Evolutionary conservation across 1,140 invertebrate species (phyloP).

Genomic region (Drosophila sulfurigaster): DNA sequence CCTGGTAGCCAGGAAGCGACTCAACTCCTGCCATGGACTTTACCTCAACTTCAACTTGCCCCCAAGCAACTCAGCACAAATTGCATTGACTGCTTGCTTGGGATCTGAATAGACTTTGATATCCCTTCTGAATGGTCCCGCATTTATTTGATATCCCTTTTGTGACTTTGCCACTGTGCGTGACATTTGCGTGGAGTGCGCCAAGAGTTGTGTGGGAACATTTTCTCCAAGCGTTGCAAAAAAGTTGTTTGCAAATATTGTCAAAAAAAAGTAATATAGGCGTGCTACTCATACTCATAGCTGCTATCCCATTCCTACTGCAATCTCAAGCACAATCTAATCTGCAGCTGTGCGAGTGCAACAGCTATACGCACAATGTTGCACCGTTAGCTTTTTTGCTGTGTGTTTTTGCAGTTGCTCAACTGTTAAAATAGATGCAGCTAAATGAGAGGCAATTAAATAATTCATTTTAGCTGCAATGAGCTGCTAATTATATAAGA

Average conservation of each 20-base stretch:
- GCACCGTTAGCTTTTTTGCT: constrained; percentile 12
- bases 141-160: constrained; percentile 77
- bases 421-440: constrained; percentile 14
- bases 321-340: neutral
- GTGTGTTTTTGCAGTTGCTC: constrained; percentile 8
- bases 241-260: constrained; percentile 39
- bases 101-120: constrained; percentile 44
- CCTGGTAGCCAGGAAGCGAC: constrained; percentile 68
- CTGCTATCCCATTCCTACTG: neutral
- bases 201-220: constrained; percentile 67
- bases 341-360: constrained; percentile 56
- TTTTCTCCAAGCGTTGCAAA: constrained; percentile 58
- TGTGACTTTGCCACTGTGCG: constrained; percentile 76
- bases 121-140: constrained; percentile 67
- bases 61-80: constrained; percentile 44
- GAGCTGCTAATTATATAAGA: neutral
- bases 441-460: neutral
- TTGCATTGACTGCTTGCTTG: constrained; percentile 39
- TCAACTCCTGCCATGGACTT: neutral
- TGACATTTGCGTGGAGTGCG: constrained; percentile 81
- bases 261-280: constrained; percentile 45
- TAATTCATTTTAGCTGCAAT: neutral
- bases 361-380: constrained; percentile 44
- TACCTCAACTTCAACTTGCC: constrained; percentile 17
- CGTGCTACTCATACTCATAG: constrained; percentile 24